phyloP scores from a whole-genome alignment of 1,140 invertebrate species.

The Portunus trituberculatus region DNA sequence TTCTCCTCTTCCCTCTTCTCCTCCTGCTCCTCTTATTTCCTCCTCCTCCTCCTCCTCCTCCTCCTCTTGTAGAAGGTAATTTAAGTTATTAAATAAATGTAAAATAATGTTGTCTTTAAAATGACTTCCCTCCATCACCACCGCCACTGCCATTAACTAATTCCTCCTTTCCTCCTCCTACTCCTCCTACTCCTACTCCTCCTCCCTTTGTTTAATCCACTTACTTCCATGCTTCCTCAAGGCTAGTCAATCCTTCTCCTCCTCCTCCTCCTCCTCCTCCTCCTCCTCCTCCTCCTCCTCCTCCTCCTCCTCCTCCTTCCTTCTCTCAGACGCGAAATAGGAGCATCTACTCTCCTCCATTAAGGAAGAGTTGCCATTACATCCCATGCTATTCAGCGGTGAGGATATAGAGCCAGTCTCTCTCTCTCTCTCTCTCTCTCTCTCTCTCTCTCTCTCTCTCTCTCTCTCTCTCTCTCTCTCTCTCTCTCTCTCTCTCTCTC shows the following conservation, averaged over 20 bases:
- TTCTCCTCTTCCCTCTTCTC: too few species aligned
- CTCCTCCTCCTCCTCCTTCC: background rate
- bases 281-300: background rate
- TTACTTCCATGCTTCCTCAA: background rate
- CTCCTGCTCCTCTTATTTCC: too few species aligned
- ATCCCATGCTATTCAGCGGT: background rate
- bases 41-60: background rate
- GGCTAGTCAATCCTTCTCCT: background rate
- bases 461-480: slow-evolving; percentile 48
- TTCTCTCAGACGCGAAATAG: background rate
- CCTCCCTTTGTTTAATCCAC: slow-evolving; percentile 21
- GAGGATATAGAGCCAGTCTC: background rate
- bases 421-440: background rate
- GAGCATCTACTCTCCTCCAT: background rate
- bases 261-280: background rate
- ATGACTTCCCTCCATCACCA: background rate
- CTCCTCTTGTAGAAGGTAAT: background rate
- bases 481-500: background rate
- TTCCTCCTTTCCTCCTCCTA: background rate
- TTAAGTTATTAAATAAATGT: background rate
- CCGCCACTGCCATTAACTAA: background rate
- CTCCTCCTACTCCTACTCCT: background rate
- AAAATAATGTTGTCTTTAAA: background rate
- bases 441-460: slow-evolving; percentile 48
- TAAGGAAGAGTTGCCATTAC: background rate